phyloP scores from a whole-genome alignment of 2,797 vertebrate genomes.

The Leucoraja ocellata region DNA sequence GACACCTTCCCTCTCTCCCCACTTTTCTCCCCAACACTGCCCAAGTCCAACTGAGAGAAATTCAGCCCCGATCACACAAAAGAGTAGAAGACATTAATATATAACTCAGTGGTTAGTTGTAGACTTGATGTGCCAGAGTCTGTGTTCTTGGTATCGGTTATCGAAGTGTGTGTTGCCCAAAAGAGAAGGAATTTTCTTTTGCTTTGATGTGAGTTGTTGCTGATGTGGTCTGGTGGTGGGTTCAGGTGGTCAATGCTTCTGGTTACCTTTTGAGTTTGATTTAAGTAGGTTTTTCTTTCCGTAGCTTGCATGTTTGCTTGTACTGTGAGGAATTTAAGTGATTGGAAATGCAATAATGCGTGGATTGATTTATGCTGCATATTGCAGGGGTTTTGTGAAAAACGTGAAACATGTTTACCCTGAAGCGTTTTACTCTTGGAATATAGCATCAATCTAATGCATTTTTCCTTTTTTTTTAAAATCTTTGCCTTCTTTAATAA shows the following conservation, averaged over 20 bases:
- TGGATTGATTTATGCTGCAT: neutral
- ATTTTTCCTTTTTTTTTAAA: neutral
- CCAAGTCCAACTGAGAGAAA: neutral
- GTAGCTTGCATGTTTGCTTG: neutral
- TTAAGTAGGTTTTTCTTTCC: neutral
- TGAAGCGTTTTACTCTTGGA: neutral
- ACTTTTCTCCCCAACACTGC: neutral
- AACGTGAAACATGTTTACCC: neutral
- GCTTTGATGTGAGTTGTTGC: neutral
- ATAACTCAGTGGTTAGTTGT: neutral
- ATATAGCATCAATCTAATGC: neutral
- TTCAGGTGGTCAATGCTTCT: neutral
- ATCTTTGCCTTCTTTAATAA: constrained; percentile 2
- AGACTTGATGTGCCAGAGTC: neutral
- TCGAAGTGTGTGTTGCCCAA: neutral
- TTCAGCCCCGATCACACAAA: neutral
- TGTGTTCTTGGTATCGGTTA: neutral
- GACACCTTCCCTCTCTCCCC: neutral
- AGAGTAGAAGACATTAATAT: neutral
- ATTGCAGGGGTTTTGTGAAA: neutral
- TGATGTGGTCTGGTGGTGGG: no score
- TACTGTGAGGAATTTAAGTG: neutral
- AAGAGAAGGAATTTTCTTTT: neutral
- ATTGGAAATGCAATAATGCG: neutral
- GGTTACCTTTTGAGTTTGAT: neutral